These are phyloP conservation scores for Dasyprocta punctata DNA, from an alignment of 2,113 vertebrate species.

Conservation along the genomic window DNA sequence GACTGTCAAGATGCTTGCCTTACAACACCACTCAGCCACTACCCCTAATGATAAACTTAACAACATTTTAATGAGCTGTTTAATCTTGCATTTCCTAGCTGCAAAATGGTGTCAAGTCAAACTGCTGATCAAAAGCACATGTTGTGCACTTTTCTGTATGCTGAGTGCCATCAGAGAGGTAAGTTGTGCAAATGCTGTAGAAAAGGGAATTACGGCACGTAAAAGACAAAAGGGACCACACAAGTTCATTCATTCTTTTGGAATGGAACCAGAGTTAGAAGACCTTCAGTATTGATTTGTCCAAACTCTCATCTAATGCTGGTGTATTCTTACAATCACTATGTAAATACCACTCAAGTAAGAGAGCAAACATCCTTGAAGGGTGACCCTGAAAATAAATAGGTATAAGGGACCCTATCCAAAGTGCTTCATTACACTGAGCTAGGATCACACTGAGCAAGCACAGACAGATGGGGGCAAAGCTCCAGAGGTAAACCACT, in stretches of 20 bases:
- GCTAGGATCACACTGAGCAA: not conserved
- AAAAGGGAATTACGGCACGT: not conserved
- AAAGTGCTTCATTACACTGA: not conserved
- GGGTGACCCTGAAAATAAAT: not conserved
- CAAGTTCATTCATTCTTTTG: slow-evolving; percentile 10
- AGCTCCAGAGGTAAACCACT: not conserved
- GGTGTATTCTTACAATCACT: not conserved
- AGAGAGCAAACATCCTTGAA: not conserved
- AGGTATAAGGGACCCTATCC: not conserved
- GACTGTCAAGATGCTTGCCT: not conserved
- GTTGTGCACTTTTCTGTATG: not conserved
- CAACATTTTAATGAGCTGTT: slow-evolving; percentile 29
- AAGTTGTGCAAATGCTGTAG: not conserved
- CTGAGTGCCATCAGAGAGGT: not conserved
- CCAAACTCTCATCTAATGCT: not conserved
- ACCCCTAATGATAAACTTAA: not conserved
- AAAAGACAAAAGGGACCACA: slow-evolving; percentile 23
- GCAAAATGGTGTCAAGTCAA: slow-evolving; percentile 19
- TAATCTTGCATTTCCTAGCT: slow-evolving; percentile 52
- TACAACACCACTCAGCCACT: not conserved
- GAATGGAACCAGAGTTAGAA: not conserved
- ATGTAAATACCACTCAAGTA: not conserved
- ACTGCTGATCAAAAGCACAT: slow-evolving; percentile 33
- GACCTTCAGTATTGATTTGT: not conserved
- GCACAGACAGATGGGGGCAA: not conserved